Evolutionary conservation across 2,797 vertebrate genomes (phyloP).

Genomic region (Hafferia zeledoni): DNA sequence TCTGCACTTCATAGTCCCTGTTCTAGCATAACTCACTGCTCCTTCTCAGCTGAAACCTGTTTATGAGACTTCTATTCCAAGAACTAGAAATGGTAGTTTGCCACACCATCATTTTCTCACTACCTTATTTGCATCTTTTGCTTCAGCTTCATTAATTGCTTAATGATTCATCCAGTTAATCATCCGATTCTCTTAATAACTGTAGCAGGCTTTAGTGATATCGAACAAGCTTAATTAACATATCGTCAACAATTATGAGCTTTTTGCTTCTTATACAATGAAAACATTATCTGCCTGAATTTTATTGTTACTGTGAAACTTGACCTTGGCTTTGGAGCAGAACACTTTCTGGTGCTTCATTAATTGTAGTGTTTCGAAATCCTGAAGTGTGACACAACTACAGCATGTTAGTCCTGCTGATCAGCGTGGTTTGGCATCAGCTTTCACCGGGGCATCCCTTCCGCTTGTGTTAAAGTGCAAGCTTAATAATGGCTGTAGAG

Average conservation of each 20-base stretch:
- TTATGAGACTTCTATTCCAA: neutral
- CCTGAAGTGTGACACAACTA: neutral
- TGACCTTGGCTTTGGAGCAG: neutral
- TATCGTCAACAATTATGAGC: neutral
- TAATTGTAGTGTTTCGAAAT: neutral
- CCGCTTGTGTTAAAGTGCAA: neutral
- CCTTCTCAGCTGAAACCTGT: neutral
- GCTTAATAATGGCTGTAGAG: neutral
- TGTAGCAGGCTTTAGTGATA: conserved; percentile 23
- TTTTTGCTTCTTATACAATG: neutral
- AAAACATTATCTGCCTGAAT: neutral
- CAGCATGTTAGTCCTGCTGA: neutral
- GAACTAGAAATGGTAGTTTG: neutral
- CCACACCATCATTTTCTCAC: neutral
- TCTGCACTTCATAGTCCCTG: neutral
- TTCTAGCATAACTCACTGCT: neutral
- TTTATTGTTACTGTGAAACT: neutral
- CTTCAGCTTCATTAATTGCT: conserved; percentile 47
- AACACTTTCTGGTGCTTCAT: fast-evolving
- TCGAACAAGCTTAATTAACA: conserved; percentile 32
- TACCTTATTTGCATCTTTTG: conserved; percentile 39
- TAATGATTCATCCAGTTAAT: conserved; percentile 56
- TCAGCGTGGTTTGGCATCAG: neutral
- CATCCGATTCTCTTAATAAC: conserved; percentile 20
- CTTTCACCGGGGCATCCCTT: neutral